phyloP scores from a whole-genome alignment of 2,113 vertebrate species.

The Menura novaehollandiae region DNA sequence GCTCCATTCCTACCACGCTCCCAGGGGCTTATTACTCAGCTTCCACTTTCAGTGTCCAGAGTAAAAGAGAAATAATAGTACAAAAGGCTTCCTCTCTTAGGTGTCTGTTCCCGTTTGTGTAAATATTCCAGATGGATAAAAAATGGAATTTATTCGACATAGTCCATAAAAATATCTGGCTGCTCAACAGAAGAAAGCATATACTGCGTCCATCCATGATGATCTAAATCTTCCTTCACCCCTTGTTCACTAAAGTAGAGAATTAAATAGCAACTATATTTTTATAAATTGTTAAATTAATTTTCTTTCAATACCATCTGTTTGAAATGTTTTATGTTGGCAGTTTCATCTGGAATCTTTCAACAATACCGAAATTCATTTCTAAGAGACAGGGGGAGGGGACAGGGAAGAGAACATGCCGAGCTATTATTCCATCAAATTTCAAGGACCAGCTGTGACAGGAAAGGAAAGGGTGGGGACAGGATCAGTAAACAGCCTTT shows the following conservation, averaged over 20 bases:
- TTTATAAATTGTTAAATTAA: background rate
- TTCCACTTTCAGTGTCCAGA: background rate
- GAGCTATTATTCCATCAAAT: background rate
- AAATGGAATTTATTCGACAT: background rate
- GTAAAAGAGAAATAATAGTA: background rate
- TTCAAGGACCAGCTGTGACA: constrained; percentile 11
- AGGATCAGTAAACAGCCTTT: constrained; percentile 25
- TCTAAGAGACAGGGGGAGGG: background rate
- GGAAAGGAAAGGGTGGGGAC: background rate
- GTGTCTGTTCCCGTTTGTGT: background rate
- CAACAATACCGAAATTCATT: background rate
- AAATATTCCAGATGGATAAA: background rate
- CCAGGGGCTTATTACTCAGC: background rate
- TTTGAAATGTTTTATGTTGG: background rate
- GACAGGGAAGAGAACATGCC: background rate
- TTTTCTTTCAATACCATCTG: background rate
- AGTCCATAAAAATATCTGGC: background rate
- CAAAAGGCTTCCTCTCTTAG: background rate
- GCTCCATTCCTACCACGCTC: background rate
- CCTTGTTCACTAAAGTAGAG: background rate
- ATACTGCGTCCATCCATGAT: background rate
- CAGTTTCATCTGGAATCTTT: background rate
- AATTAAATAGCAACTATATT: background rate
- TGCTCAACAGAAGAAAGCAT: background rate
- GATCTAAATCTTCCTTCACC: background rate